These are phyloP conservation scores for Chrosomus eos DNA, from an alignment of 2,797 vertebrate species.

Conservation along the genomic window DNA sequence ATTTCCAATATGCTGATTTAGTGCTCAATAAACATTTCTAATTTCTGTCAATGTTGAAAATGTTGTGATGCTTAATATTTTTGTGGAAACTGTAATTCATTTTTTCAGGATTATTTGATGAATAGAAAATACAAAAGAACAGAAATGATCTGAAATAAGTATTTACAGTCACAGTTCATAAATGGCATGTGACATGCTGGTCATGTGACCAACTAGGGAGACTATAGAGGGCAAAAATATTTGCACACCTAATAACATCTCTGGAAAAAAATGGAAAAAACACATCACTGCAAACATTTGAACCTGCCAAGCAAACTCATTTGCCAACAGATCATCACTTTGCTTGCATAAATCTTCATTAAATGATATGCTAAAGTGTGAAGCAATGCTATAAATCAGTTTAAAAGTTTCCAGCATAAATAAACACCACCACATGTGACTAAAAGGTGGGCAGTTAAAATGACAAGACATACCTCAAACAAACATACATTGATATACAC, in stretches of 20 bases:
- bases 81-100: neutral
- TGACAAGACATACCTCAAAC: conserved; percentile 41
- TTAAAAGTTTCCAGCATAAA: conserved; percentile 38
- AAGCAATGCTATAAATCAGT: conserved; percentile 27
- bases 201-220: neutral
- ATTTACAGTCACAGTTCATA: neutral
- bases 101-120: neutral
- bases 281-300: neutral
- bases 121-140: neutral
- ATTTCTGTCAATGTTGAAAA: neutral
- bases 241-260: neutral
- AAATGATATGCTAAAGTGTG: neutral
- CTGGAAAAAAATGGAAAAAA: neutral
- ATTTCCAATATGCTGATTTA: neutral
- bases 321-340: neutral
- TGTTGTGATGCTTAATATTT: neutral
- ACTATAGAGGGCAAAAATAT: neutral
- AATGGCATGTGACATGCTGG: neutral
- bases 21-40: neutral
- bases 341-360: neutral
- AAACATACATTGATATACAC: neutral
- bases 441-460: conserved; percentile 41
- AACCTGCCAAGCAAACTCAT: neutral
- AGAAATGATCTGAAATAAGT: neutral
- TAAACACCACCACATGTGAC: conserved; percentile 47